Evolutionary conservation across 2,113 vertebrate species (phyloP).

Genomic region (Pogona vitticeps): DNA sequence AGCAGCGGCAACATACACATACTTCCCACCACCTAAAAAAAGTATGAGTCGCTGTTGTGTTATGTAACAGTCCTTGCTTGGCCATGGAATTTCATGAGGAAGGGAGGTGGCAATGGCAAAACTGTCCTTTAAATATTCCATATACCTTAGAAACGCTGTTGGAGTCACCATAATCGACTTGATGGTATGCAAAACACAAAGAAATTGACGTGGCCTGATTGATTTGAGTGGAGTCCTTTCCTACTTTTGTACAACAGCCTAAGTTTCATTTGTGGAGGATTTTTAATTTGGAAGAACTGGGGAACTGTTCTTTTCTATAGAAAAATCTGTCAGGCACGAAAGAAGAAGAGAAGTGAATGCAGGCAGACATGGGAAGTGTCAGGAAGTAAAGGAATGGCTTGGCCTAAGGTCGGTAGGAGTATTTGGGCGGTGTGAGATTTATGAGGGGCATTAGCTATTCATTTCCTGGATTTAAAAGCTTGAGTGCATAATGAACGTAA

Average conservation of each 20-base stretch:
- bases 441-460: conserved; percentile 15
- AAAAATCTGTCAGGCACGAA: background rate
- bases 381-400: conserved; percentile 12
- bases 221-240: too few species aligned
- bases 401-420: background rate
- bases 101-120: too few species aligned
- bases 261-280: background rate
- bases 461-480: conserved; percentile 27
- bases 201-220: too few species aligned
- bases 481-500: background rate
- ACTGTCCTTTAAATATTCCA: too few species aligned
- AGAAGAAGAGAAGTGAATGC: background rate
- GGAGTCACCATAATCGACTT: too few species aligned
- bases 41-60: too few species aligned
- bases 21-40: background rate
- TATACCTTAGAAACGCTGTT: too few species aligned
- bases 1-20: background rate
- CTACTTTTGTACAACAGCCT: background rate
- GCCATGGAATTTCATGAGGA: too few species aligned
- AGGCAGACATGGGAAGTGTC: background rate
- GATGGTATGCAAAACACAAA: too few species aligned
- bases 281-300: background rate
- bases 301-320: background rate
- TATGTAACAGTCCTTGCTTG: too few species aligned
- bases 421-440: conserved; percentile 26